These are phyloP conservation scores for Tetraodon nigroviridis DNA, from an alignment of 2,113 vertebrate species.

Conservation along the genomic window DNA sequence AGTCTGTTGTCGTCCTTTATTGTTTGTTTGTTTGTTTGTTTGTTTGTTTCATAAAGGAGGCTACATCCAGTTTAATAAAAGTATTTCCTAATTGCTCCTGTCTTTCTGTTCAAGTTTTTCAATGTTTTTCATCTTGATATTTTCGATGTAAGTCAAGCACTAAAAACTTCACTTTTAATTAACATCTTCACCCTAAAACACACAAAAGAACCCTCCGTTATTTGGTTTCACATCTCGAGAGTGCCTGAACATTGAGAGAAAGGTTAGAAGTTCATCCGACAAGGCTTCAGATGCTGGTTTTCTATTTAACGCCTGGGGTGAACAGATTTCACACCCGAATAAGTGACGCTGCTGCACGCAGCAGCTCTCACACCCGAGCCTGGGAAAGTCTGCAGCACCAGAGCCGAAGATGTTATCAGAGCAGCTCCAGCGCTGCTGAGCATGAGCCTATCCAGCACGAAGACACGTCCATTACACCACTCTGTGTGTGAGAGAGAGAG, in stretches of 20 bases:
- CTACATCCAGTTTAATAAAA: too few species aligned
- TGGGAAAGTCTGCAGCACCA: slow-evolving; percentile 46
- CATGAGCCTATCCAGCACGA: not conserved
- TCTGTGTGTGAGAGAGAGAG: not conserved
- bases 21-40: too few species aligned
- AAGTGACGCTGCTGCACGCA: slow-evolving; percentile 37
- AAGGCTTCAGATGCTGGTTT: slow-evolving; percentile 26
- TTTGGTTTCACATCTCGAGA: too few species aligned
- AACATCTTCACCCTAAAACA: too few species aligned
- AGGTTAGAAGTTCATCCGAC: slow-evolving; percentile 29
- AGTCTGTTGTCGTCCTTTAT: too few species aligned
- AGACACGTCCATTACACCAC: not conserved
- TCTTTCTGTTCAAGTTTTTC: too few species aligned
- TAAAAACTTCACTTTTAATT: too few species aligned
- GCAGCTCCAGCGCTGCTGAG: not conserved
- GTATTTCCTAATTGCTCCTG: too few species aligned
- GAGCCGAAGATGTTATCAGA: slow-evolving; percentile 32
- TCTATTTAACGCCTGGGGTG: slow-evolving; percentile 37
- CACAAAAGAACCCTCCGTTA: too few species aligned
- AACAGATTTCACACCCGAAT: slow-evolving; percentile 48
- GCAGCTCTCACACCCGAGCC: slow-evolving; percentile 38
- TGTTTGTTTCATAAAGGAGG: too few species aligned
- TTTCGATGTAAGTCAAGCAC: too few species aligned
- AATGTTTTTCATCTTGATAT: too few species aligned
- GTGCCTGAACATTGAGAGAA: not conserved